Evolutionary conservation across 1,140 invertebrate species (phyloP).

Genomic region (Cyphomyrmex costatus): DNA sequence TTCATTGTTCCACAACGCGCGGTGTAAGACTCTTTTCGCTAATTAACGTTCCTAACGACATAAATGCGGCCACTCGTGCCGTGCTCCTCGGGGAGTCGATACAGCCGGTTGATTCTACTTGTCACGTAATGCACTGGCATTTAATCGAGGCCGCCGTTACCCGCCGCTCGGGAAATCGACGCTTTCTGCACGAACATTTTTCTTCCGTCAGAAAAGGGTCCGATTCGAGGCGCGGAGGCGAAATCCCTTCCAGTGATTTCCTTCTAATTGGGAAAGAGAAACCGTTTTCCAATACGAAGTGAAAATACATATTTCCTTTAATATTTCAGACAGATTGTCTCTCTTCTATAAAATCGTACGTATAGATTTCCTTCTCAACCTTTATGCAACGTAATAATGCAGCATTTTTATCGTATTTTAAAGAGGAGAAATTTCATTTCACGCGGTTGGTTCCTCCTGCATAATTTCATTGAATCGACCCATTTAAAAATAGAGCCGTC

Average conservation of each 20-base stretch:
- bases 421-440: not conserved
- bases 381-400: not conserved
- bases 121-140: slow-evolving; percentile 10
- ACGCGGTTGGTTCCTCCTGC: not conserved
- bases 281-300: not conserved
- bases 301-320: not conserved
- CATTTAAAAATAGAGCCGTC: slow-evolving; percentile 35
- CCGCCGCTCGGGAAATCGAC: slow-evolving; percentile 24
- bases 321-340: not conserved
- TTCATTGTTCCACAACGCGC: not conserved
- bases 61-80: slow-evolving; percentile 19
- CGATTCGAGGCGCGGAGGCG: not conserved
- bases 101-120: slow-evolving; percentile 34
- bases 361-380: not conserved
- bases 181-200: slow-evolving; percentile 20
- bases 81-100: slow-evolving; percentile 33
- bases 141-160: slow-evolving; percentile 34
- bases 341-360: not conserved
- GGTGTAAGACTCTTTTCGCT: not conserved
- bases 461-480: slow-evolving; percentile 20
- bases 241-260: not conserved
- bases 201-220: slow-evolving; percentile 21
- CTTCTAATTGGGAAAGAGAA: not conserved
- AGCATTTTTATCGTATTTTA: not conserved
- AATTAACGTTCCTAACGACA: slow-evolving; percentile 53